A percentile compares a stretch with the other conserved stretches of the same genome.
Conservation (phyloP, 2,888 invertebrate species). For the Pteria penguin region DNA sequence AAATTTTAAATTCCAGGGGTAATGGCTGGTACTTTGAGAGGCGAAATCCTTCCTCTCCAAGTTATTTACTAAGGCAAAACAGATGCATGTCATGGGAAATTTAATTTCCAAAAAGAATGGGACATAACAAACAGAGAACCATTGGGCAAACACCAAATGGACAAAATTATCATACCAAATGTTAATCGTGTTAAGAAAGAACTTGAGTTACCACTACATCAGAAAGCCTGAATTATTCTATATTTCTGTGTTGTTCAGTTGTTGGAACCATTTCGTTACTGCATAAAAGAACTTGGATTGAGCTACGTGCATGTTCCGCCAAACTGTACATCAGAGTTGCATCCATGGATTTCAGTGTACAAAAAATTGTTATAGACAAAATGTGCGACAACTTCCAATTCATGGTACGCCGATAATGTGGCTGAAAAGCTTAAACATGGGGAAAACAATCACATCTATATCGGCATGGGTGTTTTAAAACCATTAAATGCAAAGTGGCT, state of each 20-base stretch:
- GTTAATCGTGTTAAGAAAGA: slow-evolving; percentile 6
- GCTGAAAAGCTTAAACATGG: neutral
- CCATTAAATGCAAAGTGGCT: slow-evolving; percentile 22
- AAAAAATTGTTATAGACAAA: slow-evolving; percentile 17
- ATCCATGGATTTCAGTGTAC: slow-evolving; percentile 30
- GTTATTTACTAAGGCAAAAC: slow-evolving; percentile 16
- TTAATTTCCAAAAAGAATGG: slow-evolving; percentile 1
- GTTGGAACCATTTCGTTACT: neutral
- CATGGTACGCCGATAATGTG: slow-evolving; percentile 14
- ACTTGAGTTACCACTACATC: slow-evolving; percentile 1
- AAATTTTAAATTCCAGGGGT: neutral
- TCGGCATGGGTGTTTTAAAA: slow-evolving; percentile 6
- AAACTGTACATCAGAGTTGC: slow-evolving; percentile 18
- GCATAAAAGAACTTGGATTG: neutral
- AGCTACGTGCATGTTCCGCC: slow-evolving; percentile 11
- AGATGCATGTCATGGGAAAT: slow-evolving; percentile 14
- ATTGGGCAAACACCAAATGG: slow-evolving; percentile 14
- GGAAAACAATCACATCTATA: neutral
- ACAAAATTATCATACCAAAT: slow-evolving; percentile 14
- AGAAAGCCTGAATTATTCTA: slow-evolving; percentile 13
- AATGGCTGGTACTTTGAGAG: slow-evolving; percentile 14
- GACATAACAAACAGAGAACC: slow-evolving; percentile 15
- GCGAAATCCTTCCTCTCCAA: slow-evolving; percentile 14
- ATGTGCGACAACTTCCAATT: slow-evolving; percentile 16
- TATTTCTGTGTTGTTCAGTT: slow-evolving; percentile 12